phyloP scores from a whole-genome alignment of 1,140 invertebrate species.

The Glomeris maerens region DNA sequence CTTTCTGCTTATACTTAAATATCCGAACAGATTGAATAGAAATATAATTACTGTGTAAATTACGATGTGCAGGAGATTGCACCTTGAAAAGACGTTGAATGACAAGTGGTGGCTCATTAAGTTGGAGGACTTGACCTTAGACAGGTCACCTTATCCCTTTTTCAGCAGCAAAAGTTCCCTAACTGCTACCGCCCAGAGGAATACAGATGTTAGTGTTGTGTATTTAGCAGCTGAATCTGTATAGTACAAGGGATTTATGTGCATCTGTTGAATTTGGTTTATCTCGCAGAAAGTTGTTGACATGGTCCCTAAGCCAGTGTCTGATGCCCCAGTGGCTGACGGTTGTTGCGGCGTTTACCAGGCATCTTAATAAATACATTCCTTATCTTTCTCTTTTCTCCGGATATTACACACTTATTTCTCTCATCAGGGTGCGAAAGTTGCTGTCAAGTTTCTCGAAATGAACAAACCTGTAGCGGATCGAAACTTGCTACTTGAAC shows the following conservation, averaged over 20 bases:
- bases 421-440: conserved; percentile 11
- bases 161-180: background rate
- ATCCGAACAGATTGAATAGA: too few relatives aligned
- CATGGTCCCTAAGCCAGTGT: too few relatives aligned
- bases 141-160: background rate
- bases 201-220: background rate
- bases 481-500: conserved; percentile 21
- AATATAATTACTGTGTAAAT: background rate
- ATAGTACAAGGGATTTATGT: too few relatives aligned
- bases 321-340: too few relatives aligned
- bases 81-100: conserved; percentile 8
- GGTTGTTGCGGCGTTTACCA: too few relatives aligned
- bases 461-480: conserved; percentile 17
- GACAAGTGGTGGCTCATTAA: conserved; percentile 10
- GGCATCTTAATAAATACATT: too few relatives aligned
- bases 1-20: too few relatives aligned
- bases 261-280: too few relatives aligned
- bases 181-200: conserved; percentile 5
- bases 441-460: conserved; percentile 19
- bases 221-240: too few relatives aligned
- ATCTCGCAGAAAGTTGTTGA: too few relatives aligned
- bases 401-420: too few relatives aligned
- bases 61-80: background rate
- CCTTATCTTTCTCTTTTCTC: too few relatives aligned
- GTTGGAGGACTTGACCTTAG: conserved; percentile 7